Conservation (phyloP, 2,113 vertebrate species). For the Physeter macrocephalus region DNA sequence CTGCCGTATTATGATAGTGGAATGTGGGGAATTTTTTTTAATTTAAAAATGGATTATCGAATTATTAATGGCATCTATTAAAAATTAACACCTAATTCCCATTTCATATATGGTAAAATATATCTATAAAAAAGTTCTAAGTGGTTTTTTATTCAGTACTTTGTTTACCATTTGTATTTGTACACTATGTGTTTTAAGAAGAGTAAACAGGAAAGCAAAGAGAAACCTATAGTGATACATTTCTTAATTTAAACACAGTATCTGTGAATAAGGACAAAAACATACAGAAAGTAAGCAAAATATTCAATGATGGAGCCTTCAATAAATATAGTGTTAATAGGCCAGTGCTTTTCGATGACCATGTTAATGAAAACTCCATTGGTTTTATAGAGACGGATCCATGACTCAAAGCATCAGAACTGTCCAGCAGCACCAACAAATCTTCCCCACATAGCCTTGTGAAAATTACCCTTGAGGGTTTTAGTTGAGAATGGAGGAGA, state of each 20-base stretch:
- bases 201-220: neutral
- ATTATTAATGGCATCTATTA: neutral
- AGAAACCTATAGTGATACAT: neutral
- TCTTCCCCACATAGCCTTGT: neutral
- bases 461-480: neutral
- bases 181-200: neutral
- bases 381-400: neutral
- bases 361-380: neutral
- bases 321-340: neutral
- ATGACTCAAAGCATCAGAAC: neutral
- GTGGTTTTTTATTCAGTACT: neutral
- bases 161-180: neutral
- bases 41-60: neutral
- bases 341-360: neutral
- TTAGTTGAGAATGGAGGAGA: neutral
- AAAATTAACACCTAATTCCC: neutral
- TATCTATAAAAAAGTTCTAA: neutral
- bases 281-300: neutral
- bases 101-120: neutral
- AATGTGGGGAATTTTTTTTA: neutral
- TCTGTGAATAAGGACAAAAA: neutral
- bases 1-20: neutral
- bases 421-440: neutral
- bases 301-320: neutral
- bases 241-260: neutral